A percentile compares a stretch with the other conserved stretches of the same genome.
phyloP scores from a whole-genome alignment of 2,888 invertebrate genomes.

The Chrysomela aeneicollis region DNA sequence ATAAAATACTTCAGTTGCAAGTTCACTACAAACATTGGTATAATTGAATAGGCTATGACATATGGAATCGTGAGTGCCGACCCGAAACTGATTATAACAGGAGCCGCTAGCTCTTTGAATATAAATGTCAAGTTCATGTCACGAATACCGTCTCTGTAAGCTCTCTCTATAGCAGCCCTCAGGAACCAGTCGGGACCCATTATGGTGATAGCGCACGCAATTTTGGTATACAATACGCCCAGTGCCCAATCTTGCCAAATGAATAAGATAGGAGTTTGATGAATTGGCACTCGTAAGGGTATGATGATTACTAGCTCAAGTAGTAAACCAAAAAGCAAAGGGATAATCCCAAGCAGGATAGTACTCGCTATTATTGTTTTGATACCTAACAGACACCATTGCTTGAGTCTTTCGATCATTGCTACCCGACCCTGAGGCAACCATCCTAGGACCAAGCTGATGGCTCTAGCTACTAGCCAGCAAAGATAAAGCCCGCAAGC shows the following conservation, averaged over 20 bases:
- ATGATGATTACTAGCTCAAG: conserved; percentile 92
- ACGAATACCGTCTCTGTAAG: conserved; percentile 91
- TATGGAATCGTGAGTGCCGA: conserved; percentile 94
- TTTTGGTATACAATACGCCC: conserved; percentile 97
- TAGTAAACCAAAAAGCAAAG: conserved; percentile 88
- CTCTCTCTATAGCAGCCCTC: conserved; percentile 89
- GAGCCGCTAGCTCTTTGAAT: conserved; percentile 84
- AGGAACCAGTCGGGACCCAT: conserved; percentile 98
- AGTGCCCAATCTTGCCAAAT: conserved; percentile 98
- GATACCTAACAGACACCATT: conserved; percentile 77
- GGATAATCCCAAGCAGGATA: conserved; percentile 88
- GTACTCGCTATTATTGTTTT: conserved; percentile 80
- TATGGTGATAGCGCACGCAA: conserved; percentile 94
- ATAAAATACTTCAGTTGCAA: conserved; percentile 77
- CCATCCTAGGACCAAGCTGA: conserved; percentile 85
- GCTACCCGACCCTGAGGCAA: conserved; percentile 87
- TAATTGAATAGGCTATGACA: conserved; percentile 80
- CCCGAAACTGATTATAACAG: conserved; percentile 88
- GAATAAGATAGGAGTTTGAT: conserved; percentile 89
- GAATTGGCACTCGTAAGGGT: conserved; percentile 89
- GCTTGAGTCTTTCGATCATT: conserved; percentile 73
- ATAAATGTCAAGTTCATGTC: conserved; percentile 92
- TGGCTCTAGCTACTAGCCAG: conserved; percentile 88
- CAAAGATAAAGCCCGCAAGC: conserved; percentile 94
- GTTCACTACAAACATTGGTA: conserved; percentile 73